phyloP scores from a whole-genome alignment of 2,797 vertebrate genomes.

The Parauchenoglanis ngamensis region DNA sequence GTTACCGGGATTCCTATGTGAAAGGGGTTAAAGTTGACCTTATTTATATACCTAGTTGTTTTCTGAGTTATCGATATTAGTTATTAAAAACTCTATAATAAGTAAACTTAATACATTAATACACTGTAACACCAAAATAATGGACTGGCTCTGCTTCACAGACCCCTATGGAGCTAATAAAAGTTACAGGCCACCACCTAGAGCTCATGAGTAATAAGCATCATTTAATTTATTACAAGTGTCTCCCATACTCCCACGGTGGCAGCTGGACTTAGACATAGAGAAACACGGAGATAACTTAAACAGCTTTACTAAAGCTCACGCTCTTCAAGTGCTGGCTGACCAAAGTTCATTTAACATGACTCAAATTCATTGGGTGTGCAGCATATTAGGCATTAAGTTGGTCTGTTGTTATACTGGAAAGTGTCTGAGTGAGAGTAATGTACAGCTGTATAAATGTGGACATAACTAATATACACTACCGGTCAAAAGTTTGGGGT shows the following conservation, averaged over 20 bases:
- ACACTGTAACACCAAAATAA: not conserved
- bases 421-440: no score
- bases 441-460: no score
- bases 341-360: not conserved
- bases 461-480: no score
- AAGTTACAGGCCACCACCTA: not conserved
- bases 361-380: not conserved
- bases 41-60: not conserved
- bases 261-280: not conserved
- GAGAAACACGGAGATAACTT: not conserved
- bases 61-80: not conserved
- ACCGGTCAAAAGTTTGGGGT: no score
- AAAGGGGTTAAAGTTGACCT: no score
- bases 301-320: not conserved
- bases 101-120: not conserved
- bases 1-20: no score
- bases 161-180: no score
- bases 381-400: not conserved
- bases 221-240: not conserved
- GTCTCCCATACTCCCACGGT: not conserved
- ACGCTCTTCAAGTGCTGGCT: not conserved
- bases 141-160: not conserved
- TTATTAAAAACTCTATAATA: no score
- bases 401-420: no score
- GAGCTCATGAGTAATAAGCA: not conserved